phyloP scores from a whole-genome alignment of 2,797 vertebrate genomes.

The Pangasius macronema region DNA sequence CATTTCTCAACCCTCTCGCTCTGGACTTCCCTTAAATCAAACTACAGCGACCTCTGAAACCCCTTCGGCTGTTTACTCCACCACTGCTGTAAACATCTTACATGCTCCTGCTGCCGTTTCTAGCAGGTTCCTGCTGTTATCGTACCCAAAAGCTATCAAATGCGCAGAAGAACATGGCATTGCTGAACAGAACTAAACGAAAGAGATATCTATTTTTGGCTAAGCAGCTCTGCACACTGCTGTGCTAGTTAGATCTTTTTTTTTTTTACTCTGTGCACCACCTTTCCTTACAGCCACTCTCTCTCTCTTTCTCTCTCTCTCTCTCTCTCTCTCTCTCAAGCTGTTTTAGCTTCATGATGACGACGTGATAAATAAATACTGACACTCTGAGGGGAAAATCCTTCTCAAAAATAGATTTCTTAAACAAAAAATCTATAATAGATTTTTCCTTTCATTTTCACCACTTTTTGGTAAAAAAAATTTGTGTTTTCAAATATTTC shows the following conservation, averaged over 20 bases:
- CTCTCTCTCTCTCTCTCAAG: neutral
- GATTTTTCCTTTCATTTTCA: neutral
- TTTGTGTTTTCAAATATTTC: neutral
- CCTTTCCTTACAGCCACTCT: no score
- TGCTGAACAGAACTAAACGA: neutral
- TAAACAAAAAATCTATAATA: neutral
- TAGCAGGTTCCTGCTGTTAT: neutral
- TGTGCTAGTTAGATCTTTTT: constrained; percentile 13
- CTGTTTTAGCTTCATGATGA: neutral
- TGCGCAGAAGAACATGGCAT: neutral
- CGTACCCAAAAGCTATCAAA: neutral
- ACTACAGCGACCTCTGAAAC: neutral
- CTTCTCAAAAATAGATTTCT: neutral
- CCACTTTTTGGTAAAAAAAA: no score
- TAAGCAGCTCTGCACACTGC: neutral
- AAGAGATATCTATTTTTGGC: constrained; percentile 19
- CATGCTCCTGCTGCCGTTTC: neutral
- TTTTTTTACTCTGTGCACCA: no score
- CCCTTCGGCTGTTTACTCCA: neutral
- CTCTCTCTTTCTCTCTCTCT: no score
- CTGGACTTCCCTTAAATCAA: neutral
- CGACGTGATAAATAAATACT: no score
- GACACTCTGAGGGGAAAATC: no score
- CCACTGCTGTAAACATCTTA: neutral
- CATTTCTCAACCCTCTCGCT: neutral